Evolutionary conservation across 2,113 vertebrate species (phyloP).

Genomic region (Bungarus multicinctus): DNA sequence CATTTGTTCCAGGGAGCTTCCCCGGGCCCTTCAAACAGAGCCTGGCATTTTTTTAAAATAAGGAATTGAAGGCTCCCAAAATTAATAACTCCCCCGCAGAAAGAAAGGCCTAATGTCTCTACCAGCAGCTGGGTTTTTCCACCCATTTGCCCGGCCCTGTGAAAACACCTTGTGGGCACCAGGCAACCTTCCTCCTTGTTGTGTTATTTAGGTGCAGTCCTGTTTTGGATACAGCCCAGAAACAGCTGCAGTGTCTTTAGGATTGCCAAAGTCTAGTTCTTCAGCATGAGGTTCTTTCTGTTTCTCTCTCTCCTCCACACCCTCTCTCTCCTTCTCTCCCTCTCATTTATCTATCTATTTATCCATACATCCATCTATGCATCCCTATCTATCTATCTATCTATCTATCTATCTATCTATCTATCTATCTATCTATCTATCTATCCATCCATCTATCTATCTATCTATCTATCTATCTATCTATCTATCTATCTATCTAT

Average conservation of each 20-base stretch:
- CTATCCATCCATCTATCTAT: too few species aligned
- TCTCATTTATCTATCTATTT: too few species aligned
- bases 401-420: too few species aligned
- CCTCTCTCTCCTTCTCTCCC: too few species aligned
- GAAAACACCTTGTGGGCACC: conserved; percentile 49
- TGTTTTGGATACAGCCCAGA: conserved; percentile 45
- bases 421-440: too few species aligned
- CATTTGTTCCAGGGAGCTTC: not conserved
- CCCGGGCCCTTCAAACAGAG: not conserved
- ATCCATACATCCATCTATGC: too few species aligned
- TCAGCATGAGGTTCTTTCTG: too few species aligned
- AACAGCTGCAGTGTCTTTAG: conserved; percentile 29
- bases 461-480: too few species aligned
- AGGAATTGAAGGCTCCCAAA: not conserved
- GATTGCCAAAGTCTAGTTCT: conserved; percentile 30
- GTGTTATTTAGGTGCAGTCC: conserved; percentile 43
- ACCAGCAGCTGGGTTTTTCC: not conserved
- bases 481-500: too few species aligned
- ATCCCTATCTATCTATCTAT: too few species aligned
- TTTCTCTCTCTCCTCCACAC: too few species aligned
- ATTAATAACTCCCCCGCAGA: not conserved
- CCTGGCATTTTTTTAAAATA: not conserved
- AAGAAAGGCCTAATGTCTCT: conserved; percentile 27
- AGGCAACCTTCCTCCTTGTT: conserved; percentile 24
- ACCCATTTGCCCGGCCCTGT: not conserved